Evolutionary conservation across 2,797 vertebrate species (phyloP), one percentile per base, ranked within the genome.

Genomic region (Galago senegalensis): DNA sequence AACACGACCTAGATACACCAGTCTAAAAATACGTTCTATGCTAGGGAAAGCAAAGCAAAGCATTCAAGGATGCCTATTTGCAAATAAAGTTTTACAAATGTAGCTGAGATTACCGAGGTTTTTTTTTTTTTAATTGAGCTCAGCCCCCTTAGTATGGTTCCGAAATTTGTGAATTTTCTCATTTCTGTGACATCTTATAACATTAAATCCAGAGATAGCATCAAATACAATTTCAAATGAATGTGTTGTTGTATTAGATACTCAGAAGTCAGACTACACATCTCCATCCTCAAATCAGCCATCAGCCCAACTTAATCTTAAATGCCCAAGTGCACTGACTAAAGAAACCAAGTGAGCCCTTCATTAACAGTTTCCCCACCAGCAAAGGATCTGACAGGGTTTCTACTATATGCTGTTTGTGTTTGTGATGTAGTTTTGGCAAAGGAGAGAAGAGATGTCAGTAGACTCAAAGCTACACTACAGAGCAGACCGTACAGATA

Each of bases 401-500:
- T 94, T 96, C 83, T 84, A 95, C 27, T 49, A 67, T 75, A 31
- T 14, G 53, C 73, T 93, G 7, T 18, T n/a, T 43, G 12, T 14
- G 10, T 60, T 37, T 76, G 37, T 40, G 23, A 46, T 80, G 75
- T 82, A 49, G 23, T 92, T 92, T 67, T 25, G 34, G 69, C 29
- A 27, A 72, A 72, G 5, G 29, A 37, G 77, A 97, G 95, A 79
- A 97, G 77, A 96, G 95, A 61, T 67, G 76, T 72, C 37, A 83
- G 23, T 7, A 93, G 93, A 84, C 95, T 97, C 34, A 88, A 69
- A 98, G 90, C 87, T 96, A 93, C 75, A 87, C 60, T 31, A 65
- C 87, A n/a, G 53, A 95, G 77, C 46, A 37, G 63, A 93, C 95
- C 94, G 96, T 94, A 96, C 98, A 97, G 87, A 96, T 40, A 65